These are phyloP conservation scores for Centruroides sculpturatus DNA, from an alignment of 1,140 invertebrate genomes.

Conservation along the genomic window DNA sequence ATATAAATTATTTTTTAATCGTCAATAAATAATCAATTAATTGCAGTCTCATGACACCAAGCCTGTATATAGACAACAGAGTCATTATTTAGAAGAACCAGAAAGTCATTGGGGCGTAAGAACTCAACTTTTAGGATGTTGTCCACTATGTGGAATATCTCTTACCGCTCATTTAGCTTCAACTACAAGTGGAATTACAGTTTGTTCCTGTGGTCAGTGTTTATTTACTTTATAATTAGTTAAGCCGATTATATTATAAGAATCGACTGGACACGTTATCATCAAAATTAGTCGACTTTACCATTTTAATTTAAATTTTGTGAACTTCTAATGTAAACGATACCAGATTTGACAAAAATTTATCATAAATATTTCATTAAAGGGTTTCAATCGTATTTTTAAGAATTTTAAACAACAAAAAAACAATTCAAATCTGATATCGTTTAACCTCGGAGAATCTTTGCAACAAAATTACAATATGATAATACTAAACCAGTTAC, in stretches of 20 bases:
- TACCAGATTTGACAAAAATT: no score
- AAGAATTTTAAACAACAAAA: no score
- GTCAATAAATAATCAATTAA: not conserved
- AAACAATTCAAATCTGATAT: no score
- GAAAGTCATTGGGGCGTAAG: conserved; percentile 11
- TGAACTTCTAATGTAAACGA: no score
- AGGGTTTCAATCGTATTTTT: no score
- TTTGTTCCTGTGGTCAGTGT: conserved; percentile 11
- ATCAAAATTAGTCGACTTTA: no score
- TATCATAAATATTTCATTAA: no score
- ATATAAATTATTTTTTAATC: not conserved
- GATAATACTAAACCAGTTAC: no score
- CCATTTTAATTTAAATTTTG: no score
- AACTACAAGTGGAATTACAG: conserved; percentile 5
- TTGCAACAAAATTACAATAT: no score
- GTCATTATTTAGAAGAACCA: conserved; percentile 11
- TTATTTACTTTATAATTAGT: no score
- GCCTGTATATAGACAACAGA: not conserved
- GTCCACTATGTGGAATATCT: conserved; percentile 11
- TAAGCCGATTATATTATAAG: not conserved
- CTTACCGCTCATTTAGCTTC: conserved; percentile 10
- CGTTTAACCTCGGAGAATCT: no score
- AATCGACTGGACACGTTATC: not conserved
- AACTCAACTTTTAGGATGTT: conserved; percentile 3
- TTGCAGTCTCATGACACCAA: not conserved